phyloP scores from a whole-genome alignment of 2,113 vertebrate species.

The Aldabrachelys gigantea region DNA sequence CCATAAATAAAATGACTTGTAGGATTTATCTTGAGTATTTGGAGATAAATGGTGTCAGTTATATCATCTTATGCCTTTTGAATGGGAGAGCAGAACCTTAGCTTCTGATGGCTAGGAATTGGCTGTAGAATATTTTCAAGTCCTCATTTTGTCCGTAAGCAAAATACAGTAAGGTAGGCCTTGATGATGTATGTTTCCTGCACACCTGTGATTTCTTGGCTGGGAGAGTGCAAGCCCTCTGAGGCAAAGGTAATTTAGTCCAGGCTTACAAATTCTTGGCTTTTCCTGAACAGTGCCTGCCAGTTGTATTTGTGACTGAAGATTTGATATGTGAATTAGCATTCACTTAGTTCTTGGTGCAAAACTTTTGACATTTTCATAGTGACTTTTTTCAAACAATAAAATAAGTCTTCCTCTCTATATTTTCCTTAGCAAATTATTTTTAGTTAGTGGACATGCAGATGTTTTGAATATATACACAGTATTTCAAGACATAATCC shows the following conservation, averaged over 20 bases:
- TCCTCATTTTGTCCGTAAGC: neutral
- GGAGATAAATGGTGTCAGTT: neutral
- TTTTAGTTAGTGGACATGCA: neutral
- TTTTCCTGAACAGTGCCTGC: neutral
- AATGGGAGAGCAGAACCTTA: neutral
- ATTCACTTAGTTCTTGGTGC: neutral
- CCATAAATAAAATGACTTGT: neutral
- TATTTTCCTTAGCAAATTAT: conserved; percentile 5
- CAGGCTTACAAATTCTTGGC: neutral
- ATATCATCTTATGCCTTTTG: neutral
- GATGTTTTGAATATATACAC: neutral
- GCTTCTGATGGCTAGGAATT: neutral
- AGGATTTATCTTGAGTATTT: neutral
- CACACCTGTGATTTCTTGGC: neutral
- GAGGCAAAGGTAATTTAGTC: neutral
- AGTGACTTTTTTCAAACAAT: neutral
- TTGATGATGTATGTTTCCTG: neutral
- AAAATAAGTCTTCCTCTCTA: conserved; percentile 3
- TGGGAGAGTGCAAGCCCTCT: neutral
- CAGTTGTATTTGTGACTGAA: neutral
- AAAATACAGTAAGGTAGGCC: neutral
- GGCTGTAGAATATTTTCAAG: neutral
- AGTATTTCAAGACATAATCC: conserved; percentile 8
- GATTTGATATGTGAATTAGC: neutral
- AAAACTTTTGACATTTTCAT: neutral